Percentiles rank a stretch among this genome's conserved stretches.
Conservation (phyloP, 2,888 invertebrate species). For the Cerastis leucographa region DNA sequence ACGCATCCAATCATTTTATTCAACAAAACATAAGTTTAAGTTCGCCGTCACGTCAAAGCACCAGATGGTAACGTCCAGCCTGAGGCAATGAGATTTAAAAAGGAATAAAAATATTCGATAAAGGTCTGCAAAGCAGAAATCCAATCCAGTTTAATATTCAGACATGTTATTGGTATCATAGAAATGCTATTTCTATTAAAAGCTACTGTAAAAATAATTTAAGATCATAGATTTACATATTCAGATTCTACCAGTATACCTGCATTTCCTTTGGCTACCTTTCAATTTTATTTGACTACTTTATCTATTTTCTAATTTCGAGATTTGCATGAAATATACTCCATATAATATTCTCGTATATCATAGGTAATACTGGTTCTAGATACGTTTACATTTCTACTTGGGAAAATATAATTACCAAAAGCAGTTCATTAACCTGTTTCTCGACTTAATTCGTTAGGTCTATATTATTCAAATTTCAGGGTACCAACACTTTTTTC, state of each 20-base stretch:
- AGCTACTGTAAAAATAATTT: slow-evolving; percentile 34
- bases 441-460: not conserved
- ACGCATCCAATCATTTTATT: slow-evolving; percentile 8
- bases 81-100: slow-evolving; percentile 40
- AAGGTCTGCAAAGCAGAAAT: slow-evolving; percentile 62
- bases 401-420: not conserved
- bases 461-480: not conserved
- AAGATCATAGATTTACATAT: slow-evolving; percentile 14
- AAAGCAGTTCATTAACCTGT: not conserved
- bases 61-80: slow-evolving; percentile 34
- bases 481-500: not conserved
- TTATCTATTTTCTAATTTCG: slow-evolving; percentile 11
- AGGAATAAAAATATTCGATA: slow-evolving; percentile 61
- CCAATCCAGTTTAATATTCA: slow-evolving; percentile 69
- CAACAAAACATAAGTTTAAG: slow-evolving; percentile 18
- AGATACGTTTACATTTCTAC: not conserved
- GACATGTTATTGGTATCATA: slow-evolving; percentile 60
- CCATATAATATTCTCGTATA: slow-evolving; percentile 5
- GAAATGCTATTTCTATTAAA: slow-evolving; percentile 41
- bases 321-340: slow-evolving; percentile 8
- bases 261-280: slow-evolving; percentile 25
- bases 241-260: slow-evolving; percentile 18
- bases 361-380: not conserved
- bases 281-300: slow-evolving; percentile 10
- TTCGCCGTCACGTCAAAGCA: slow-evolving; percentile 27